Base-by-base conservation (phyloP, 2,888 invertebrate species). In the Plemyria rubiginata region DNA sequence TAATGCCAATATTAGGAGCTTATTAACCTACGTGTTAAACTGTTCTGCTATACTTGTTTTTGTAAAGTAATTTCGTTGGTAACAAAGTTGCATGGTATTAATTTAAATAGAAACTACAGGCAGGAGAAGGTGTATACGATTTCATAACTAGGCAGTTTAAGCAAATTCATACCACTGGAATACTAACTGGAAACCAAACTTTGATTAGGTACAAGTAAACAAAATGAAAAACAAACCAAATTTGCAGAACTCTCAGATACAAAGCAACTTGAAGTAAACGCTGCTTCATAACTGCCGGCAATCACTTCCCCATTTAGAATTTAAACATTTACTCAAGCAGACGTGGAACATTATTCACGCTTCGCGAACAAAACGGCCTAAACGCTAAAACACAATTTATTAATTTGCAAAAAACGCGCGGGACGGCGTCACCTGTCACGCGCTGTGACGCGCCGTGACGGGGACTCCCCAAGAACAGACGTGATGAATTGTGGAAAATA, bases 401-500 rank as follows among this genome's bases (percentile, higher is more conserved):
- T 85, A 85, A 86, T 86, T 85, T 83, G 74, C 77, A 80, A 83
- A 84, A 79, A 81, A 75, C 72, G 61, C 65, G 63, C 65, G 61
- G 66, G 70, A 62, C 62, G 70, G 65, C 82, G 84, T 85, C 84
- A 85, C 86, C 85, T 84, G 86, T 85, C 84, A 86, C 74, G 76
- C 76, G 59, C 70, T 77, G 78, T 80, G 82, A 83, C 80, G 78
- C 75, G 60, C 71, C 79, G 78, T 80, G 82, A 84, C 80, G 77
- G 68, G 66, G 63, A 67, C 71, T 58, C 77, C 78, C 77, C 72
- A 70, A 77, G 78, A 78, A 68, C 68, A 70, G 66, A 81, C 87
- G 86, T 87, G 86, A 87, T 83, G 86, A 87, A 87, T 87, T 84
- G 87, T 82, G 81, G 75, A 81, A 84, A 87, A 85, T 87, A 86